Base-by-base conservation (phyloP, 2,113 vertebrate species). In the Clarias batrachus region DNA sequence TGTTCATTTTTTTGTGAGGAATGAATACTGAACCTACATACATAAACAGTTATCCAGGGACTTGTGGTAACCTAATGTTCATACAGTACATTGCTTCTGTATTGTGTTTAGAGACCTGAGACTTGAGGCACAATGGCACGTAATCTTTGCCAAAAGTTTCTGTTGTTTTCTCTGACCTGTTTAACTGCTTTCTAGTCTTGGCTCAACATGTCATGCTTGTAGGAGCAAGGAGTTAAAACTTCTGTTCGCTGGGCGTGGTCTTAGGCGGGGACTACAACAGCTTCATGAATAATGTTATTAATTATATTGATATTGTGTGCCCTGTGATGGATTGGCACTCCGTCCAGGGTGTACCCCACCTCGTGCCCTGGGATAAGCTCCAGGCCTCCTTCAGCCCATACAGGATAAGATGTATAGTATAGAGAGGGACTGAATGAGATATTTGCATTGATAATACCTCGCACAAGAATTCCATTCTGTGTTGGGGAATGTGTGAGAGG, bases 131-230 rank as follows among this genome's bases (percentile, higher is more conserved):
- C 62, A 41, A 74, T 52, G 81, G 6, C 5, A 56, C 7, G 73
- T 71, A 30, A 60, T 83, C 33, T 21, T 14, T 65, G 84, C 73
- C 73, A 82, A 54, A 27, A 66, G 76, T 86, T 88, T 86, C 60
- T 37, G 12, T 84, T 80, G 76, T 68, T 83, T 37, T 27, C 37
- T 86, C 81, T 85, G 56, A 63, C 68, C 85, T 86, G 48, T 88
- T 88, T 89, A 87, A 85, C 82, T 57, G 89, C 87, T 82, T 81
- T 17, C 33, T 25, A 25, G 19, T 52, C 54, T 79, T 71, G 19
- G 87, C 78, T 85, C 82, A 92, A 91, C 94, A 82, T 27, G 92
- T 84, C 88, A 89, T 94, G 94, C 94, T 92, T 93, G 95, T 94
- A 82, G 89, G 90, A 91, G 88, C 87, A 73, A 85, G 81, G 86